A percentile compares a stretch with the other conserved stretches of the same genome.
Evolutionary conservation across 2,888 invertebrate species (phyloP).

Genomic region (Epinotia nisella): DNA sequence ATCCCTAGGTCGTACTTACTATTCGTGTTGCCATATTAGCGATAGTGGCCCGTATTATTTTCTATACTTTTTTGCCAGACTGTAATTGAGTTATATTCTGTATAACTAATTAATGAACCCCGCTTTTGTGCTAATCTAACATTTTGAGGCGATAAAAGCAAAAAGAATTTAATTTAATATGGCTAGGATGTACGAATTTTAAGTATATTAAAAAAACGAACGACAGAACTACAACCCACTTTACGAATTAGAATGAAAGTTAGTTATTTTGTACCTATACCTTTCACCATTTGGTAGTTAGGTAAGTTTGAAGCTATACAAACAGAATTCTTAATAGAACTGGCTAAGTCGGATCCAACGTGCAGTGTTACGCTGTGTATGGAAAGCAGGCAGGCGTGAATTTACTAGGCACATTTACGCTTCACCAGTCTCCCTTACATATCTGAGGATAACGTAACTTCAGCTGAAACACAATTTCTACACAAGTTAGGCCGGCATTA

Average conservation of each 20-base stretch:
- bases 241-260: background rate
- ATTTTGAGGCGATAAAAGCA: conserved; percentile 46
- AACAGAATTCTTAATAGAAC: background rate
- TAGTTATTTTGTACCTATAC: background rate
- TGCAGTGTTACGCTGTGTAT: background rate
- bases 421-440: too few relatives aligned
- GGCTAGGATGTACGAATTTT: conserved; percentile 43
- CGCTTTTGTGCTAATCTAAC: conserved; percentile 43
- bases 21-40: too few relatives aligned
- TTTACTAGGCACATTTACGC: background rate
- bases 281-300: background rate
- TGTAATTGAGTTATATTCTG: conserved; percentile 51
- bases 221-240: background rate
- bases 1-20: too few relatives aligned
- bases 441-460: too few relatives aligned
- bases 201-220: background rate
- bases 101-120: conserved; percentile 55
- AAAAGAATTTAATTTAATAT: conserved; percentile 52
- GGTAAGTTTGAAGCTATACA: background rate
- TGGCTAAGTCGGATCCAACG: background rate
- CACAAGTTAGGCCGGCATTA: too few relatives aligned
- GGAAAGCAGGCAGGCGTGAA: background rate
- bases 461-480: too few relatives aligned
- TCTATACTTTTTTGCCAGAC: too few relatives aligned
- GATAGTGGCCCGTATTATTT: too few relatives aligned